These are phyloP conservation scores for Galagoides demidoff DNA, from an alignment of 2,797 vertebrate genomes.

Conservation along the genomic window DNA sequence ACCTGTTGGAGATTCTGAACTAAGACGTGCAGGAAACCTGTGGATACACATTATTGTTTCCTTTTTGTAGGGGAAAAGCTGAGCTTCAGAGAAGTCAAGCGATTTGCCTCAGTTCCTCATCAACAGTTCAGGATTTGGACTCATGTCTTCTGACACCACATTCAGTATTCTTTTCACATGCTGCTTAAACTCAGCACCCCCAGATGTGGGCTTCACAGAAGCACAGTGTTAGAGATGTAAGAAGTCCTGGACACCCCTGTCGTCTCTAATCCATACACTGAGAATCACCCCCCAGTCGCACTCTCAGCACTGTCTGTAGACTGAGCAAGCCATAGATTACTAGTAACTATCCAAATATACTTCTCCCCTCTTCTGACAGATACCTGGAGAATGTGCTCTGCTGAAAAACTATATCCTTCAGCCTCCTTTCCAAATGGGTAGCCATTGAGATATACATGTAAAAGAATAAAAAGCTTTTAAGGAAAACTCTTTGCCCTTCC, in stretches of 20 bases:
- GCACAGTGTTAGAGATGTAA: not conserved
- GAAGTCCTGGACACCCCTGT: not conserved
- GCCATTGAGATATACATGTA: not conserved
- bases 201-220: not conserved
- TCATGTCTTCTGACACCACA: not conserved
- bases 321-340: not conserved
- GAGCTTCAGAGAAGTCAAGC: not conserved
- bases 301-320: not conserved
- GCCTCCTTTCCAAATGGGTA: not conserved
- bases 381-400: not conserved
- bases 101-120: not conserved
- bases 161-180: not conserved
- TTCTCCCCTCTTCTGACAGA: not conserved
- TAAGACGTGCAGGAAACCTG: not conserved
- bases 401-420: not conserved
- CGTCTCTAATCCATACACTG: not conserved
- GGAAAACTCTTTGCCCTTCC: not conserved
- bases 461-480: not conserved
- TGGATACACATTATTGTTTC: not conserved
- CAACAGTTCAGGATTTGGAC: not conserved
- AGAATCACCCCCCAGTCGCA: fast-evolving
- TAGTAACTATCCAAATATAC: not conserved
- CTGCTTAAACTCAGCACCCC: not conserved
- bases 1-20: not conserved
- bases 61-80: not conserved